Evolutionary conservation across 2,888 invertebrate genomes (phyloP).

Genomic region (Agrochola lota): DNA sequence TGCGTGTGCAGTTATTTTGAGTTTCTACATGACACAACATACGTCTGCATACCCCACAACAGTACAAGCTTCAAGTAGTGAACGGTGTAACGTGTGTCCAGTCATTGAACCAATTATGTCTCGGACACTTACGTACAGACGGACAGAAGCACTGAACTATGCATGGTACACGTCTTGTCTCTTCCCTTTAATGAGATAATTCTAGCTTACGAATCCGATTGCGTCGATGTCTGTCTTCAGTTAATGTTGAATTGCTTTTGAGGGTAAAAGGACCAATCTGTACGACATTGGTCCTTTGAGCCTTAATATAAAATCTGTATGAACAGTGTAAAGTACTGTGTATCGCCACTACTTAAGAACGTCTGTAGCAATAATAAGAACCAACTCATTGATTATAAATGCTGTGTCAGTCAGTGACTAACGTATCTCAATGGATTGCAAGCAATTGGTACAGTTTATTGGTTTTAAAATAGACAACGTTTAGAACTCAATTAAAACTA

Average conservation of each 20-base stretch:
- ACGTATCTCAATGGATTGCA: constrained; percentile 27
- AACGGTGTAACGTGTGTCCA: constrained; percentile 56
- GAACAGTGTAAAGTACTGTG: background rate
- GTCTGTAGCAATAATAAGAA: constrained; percentile 42
- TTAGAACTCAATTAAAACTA: constrained; percentile 20
- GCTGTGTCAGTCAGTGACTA: constrained; percentile 37
- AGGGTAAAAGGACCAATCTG: background rate
- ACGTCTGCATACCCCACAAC: constrained; percentile 12
- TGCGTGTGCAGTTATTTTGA: constrained; percentile 30
- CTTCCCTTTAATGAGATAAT: constrained; percentile 58
- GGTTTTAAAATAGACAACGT: constrained; percentile 31
- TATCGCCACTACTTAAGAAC: constrained; percentile 36
- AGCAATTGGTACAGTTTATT: constrained; percentile 34
- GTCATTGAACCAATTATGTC: constrained; percentile 64
- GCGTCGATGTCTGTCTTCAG: constrained; percentile 31
- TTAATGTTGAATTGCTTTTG: background rate
- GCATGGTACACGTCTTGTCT: constrained; percentile 63
- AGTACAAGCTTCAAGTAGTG: constrained; percentile 37
- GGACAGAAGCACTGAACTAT: constrained; percentile 60
- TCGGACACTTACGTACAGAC: constrained; percentile 56
- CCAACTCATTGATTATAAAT: constrained; percentile 29
- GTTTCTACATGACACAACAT: constrained; percentile 1
- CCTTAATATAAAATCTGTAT: background rate
- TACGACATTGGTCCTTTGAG: background rate
- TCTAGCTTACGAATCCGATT: constrained; percentile 38